phyloP scores from a whole-genome alignment of 2,888 invertebrate species.

The Mimachlamys varia region DNA sequence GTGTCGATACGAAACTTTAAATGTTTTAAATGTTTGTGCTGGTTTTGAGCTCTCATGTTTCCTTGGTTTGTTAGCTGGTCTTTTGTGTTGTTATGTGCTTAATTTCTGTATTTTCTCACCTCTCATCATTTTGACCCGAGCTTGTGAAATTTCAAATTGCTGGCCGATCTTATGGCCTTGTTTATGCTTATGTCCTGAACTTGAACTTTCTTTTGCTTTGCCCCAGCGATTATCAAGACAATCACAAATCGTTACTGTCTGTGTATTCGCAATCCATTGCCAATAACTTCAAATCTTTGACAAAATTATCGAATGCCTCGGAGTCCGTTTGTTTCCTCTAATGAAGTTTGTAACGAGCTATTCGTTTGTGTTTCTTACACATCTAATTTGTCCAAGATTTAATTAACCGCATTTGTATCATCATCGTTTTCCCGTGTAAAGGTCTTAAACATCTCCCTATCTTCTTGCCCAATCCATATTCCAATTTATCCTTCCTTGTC shows the following conservation, averaged over 20 bases:
- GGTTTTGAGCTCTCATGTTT: no score
- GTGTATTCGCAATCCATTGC: constrained; percentile 55
- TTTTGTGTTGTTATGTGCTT: constrained; percentile 25
- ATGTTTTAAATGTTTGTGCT: constrained; percentile 39
- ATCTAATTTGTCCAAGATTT: constrained; percentile 52
- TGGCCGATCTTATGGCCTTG: constrained; percentile 53
- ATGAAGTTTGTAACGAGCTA: constrained; percentile 49
- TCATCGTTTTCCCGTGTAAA: constrained; percentile 42
- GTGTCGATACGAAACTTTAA: constrained; percentile 47
- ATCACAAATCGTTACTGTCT: constrained; percentile 52
- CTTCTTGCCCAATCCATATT: constrained; percentile 55
- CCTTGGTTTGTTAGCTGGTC: no score
- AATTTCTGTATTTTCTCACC: constrained; percentile 47
- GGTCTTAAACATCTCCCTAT: constrained; percentile 56
- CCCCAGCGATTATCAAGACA: constrained; percentile 51
- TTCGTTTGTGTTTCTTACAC: constrained; percentile 50
- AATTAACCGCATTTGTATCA: not conserved
- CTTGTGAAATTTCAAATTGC: constrained; percentile 52
- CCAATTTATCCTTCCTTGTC: constrained; percentile 41
- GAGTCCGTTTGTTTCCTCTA: constrained; percentile 53
- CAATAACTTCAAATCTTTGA: constrained; percentile 53
- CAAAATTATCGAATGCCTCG: constrained; percentile 56
- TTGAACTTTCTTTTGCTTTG: constrained; percentile 49
- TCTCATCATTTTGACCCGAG: constrained; percentile 52
- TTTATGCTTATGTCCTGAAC: constrained; percentile 48